phyloP scores from a whole-genome alignment of 2,888 invertebrate species.

The Cecidostiba fungosa region DNA sequence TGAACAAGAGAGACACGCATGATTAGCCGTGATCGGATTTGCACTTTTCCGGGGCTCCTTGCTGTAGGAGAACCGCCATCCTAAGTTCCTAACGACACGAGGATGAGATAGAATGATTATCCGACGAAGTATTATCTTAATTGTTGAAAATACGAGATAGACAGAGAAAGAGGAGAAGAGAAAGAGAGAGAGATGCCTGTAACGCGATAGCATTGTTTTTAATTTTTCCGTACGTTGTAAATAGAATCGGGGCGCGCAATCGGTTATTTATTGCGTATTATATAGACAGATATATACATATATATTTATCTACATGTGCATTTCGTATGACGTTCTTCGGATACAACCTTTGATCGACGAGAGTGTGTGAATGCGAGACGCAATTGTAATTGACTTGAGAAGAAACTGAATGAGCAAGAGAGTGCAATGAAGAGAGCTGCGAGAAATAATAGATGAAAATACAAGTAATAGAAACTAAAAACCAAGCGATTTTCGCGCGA shows the following conservation, averaged over 20 bases:
- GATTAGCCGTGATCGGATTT: constrained; percentile 34
- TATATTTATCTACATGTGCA: constrained; percentile 76
- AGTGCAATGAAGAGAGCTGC: constrained; percentile 17
- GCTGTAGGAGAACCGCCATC: constrained; percentile 72
- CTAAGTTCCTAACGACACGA: constrained; percentile 77
- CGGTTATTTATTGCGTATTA: constrained; percentile 77
- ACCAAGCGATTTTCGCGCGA: constrained; percentile 50
- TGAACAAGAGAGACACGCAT: not conserved
- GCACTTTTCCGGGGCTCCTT: constrained; percentile 72
- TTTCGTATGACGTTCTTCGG: constrained; percentile 74
- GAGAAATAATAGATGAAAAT: constrained; percentile 31
- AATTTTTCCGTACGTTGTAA: constrained; percentile 73
- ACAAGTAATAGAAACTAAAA: constrained; percentile 39
- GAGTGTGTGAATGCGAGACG: constrained; percentile 51
- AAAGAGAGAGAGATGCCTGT: constrained; percentile 67
- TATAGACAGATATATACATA: constrained; percentile 71
- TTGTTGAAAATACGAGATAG: constrained; percentile 65
- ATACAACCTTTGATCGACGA: constrained; percentile 74
- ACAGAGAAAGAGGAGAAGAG: constrained; percentile 36
- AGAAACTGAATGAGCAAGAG: constrained; percentile 11
- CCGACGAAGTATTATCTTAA: constrained; percentile 71
- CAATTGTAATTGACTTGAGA: constrained; percentile 37
- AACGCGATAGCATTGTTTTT: constrained; percentile 72
- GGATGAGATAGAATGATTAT: constrained; percentile 72
- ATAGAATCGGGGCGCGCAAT: constrained; percentile 75